These are phyloP conservation scores for Poecilus cupreus DNA, from an alignment of 2,888 invertebrate species.

Conservation along the genomic window DNA sequence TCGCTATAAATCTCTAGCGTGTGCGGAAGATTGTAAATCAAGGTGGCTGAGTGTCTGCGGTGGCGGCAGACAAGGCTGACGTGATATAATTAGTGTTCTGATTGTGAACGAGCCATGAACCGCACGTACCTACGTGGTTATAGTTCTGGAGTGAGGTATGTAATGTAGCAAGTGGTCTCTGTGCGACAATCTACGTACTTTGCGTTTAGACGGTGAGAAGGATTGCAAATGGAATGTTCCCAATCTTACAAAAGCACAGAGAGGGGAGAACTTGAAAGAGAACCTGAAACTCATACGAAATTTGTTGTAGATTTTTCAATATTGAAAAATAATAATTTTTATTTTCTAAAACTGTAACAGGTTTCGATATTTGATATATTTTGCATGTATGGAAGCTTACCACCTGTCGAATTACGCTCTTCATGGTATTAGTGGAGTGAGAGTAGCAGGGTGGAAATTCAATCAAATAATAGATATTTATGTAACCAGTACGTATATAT, in stretches of 20 bases:
- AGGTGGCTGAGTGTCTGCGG: background rate
- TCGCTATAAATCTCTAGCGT: background rate
- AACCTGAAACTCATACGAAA: no score
- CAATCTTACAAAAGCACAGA: background rate
- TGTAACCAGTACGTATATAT: no score
- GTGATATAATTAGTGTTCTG: slow-evolving; percentile 24
- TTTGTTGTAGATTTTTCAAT: no score
- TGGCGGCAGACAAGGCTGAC: background rate
- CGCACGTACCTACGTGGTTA: background rate
- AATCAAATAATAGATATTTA: no score
- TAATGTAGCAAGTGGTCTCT: background rate
- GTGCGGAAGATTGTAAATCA: slow-evolving; percentile 18
- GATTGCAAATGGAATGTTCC: background rate
- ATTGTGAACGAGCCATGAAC: slow-evolving; percentile 12
- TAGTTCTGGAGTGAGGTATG: background rate
- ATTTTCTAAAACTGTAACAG: no score
- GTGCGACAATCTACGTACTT: background rate
- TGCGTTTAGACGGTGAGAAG: background rate
- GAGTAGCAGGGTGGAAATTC: no score
- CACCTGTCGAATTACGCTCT: no score
- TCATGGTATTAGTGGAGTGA: no score
- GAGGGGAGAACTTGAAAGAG: background rate
- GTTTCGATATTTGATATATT: no score
- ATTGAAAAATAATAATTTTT: no score
- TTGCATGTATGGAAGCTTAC: no score